Percentiles rank a stretch among this genome's conserved stretches.
Conservation (phyloP, 2,888 invertebrate species). For the Hydropsyche betteni region DNA sequence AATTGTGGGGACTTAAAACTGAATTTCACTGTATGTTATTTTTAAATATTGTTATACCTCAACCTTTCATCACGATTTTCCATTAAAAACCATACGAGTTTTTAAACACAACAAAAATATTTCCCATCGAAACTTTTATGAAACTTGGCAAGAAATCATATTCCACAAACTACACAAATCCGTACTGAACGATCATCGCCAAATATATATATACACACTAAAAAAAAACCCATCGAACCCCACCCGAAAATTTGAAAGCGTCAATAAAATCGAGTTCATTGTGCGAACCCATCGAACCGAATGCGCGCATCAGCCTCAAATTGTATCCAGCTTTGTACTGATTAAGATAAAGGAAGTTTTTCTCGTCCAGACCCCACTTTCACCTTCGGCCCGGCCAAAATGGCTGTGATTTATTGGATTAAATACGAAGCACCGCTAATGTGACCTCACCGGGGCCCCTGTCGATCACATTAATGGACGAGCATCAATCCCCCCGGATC, state of each 20-base stretch:
- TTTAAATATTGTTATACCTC: too few relatives aligned
- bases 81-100: too few relatives aligned
- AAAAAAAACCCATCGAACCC: slow-evolving; percentile 4
- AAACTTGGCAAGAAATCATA: background rate
- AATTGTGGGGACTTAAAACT: too few relatives aligned
- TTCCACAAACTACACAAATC: background rate
- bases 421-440: slow-evolving; percentile 39
- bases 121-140: background rate
- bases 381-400: slow-evolving; percentile 15
- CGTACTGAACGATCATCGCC: background rate
- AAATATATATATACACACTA: background rate
- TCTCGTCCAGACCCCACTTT: slow-evolving; percentile 15
- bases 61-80: too few relatives aligned
- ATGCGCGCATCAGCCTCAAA: slow-evolving; percentile 44
- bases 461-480: slow-evolving; percentile 38
- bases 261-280: background rate
- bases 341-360: slow-evolving; percentile 45
- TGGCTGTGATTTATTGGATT: slow-evolving; percentile 40
- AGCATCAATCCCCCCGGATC: slow-evolving; percentile 34
- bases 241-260: background rate
- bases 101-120: too few relatives aligned
- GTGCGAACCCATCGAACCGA: slow-evolving; percentile 32
- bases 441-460: slow-evolving; percentile 36
- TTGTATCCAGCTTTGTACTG: slow-evolving; percentile 43
- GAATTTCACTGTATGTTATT: too few relatives aligned